These are phyloP conservation scores for Lepilemur ruficaudatus DNA, from an alignment of 2,797 vertebrate genomes.

Conservation along the genomic window DNA sequence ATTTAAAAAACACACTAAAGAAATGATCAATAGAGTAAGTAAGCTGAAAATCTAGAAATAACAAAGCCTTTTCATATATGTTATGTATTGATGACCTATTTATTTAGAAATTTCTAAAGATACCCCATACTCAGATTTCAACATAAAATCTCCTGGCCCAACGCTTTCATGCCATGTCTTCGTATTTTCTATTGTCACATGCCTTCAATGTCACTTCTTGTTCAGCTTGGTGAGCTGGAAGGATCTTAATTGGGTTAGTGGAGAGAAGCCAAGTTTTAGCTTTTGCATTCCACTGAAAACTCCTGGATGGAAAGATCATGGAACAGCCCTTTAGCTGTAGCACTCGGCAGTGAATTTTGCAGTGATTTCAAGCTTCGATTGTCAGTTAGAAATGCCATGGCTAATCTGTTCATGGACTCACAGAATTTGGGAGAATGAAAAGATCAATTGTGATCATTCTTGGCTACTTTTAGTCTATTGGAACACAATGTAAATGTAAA, in stretches of 20 bases:
- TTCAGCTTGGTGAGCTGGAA: constrained; percentile 5
- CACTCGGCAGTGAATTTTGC: neutral
- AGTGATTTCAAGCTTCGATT: neutral
- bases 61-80: neutral
- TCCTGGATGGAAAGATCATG: neutral
- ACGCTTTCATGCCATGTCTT: neutral
- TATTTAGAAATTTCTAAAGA: neutral
- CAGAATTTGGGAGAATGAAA: neutral
- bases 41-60: neutral
- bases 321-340: neutral
- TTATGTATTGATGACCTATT: neutral
- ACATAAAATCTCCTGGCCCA: neutral
- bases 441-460: neutral
- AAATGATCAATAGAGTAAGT: neutral
- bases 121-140: constrained; percentile 17
- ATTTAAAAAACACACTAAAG: neutral
- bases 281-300: neutral
- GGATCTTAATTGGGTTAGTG: constrained; percentile 36
- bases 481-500: neutral
- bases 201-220: constrained; percentile 3
- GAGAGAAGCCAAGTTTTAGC: constrained; percentile 7
- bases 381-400: neutral
- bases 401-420: neutral
- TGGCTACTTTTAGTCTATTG: neutral
- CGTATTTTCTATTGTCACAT: constrained; percentile 40